phyloP scores from a whole-genome alignment of 2,113 vertebrate genomes.

The Murina feae region DNA sequence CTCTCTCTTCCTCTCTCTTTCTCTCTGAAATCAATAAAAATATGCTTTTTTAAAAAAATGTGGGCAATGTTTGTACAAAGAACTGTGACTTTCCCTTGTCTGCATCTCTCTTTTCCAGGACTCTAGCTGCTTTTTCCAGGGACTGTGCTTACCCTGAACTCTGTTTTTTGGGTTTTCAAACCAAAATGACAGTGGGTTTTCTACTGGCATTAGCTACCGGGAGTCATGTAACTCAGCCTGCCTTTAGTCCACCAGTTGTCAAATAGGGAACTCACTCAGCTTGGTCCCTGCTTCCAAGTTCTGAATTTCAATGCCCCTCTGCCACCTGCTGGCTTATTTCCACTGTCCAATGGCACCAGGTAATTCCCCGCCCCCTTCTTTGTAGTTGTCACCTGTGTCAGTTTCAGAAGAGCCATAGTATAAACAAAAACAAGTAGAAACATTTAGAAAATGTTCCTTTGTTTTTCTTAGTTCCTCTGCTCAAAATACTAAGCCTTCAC shows the following conservation, averaged over 20 bases:
- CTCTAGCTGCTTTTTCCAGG: not conserved
- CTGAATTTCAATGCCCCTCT: not conserved
- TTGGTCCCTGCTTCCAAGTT: not conserved
- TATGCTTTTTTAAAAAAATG: not conserved
- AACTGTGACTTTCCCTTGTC: not conserved
- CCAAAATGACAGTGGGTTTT: not conserved
- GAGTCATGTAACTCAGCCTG: not conserved
- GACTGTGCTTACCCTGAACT: not conserved
- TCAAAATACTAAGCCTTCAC: not conserved
- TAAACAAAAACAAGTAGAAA: not conserved
- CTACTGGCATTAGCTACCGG: not conserved
- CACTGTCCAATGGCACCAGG: not conserved
- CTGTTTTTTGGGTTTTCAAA: not conserved
- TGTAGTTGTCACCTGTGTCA: not conserved
- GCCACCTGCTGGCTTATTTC: not conserved
- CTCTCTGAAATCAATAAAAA: too few species aligned
- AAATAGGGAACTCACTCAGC: not conserved
- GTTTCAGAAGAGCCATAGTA: not conserved
- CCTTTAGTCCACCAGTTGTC: not conserved
- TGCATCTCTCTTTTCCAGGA: not conserved
- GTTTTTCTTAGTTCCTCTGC: not conserved
- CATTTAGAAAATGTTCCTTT: not conserved
- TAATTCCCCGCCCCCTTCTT: not conserved
- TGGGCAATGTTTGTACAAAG: not conserved
- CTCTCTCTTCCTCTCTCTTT: too few species aligned